Evolutionary conservation across 2,888 invertebrate genomes (phyloP).

Genomic region (Mesorhabditis belari): DNA sequence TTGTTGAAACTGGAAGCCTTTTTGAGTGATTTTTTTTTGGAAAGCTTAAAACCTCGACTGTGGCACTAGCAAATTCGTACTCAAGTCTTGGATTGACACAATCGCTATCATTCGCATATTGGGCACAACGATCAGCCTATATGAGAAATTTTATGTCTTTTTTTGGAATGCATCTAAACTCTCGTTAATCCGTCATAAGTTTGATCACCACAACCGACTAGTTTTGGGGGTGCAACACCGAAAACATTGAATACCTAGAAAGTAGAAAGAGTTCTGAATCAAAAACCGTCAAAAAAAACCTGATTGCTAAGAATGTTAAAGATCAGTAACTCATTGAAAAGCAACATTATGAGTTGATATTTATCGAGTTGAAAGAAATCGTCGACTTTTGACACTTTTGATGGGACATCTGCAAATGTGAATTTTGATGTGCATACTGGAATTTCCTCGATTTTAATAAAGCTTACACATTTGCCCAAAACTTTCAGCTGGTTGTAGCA

Average conservation of each 20-base stretch:
- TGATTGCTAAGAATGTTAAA: slow-evolving; percentile 37
- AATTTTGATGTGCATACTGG: neutral
- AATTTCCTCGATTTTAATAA: neutral
- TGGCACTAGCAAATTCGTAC: slow-evolving; percentile 29
- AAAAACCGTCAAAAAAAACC: slow-evolving; percentile 8
- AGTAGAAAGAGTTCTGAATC: neutral
- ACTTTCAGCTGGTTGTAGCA: neutral
- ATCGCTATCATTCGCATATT: slow-evolving; percentile 12
- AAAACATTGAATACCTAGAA: slow-evolving; percentile 34
- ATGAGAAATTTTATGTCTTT: neutral
- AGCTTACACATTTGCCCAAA: neutral
- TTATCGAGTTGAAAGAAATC: slow-evolving; percentile 31
- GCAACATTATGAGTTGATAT: slow-evolving; percentile 25
- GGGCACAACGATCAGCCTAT: slow-evolving; percentile 12
- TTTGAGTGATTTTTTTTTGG: too few relatives aligned
- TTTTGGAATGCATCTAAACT: neutral
- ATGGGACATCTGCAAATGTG: neutral
- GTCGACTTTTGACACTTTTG: slow-evolving; percentile 13
- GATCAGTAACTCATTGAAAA: slow-evolving; percentile 34
- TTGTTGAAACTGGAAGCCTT: slow-evolving; percentile 5
- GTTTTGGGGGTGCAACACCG: slow-evolving; percentile 22
- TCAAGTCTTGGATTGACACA: slow-evolving; percentile 17
- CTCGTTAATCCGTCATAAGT: neutral
- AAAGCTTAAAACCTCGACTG: slow-evolving; percentile 19
- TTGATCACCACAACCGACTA: slow-evolving; percentile 22